These are phyloP conservation scores for Orthonyx spaldingii DNA, from an alignment of 2,113 vertebrate genomes.

Conservation along the genomic window DNA sequence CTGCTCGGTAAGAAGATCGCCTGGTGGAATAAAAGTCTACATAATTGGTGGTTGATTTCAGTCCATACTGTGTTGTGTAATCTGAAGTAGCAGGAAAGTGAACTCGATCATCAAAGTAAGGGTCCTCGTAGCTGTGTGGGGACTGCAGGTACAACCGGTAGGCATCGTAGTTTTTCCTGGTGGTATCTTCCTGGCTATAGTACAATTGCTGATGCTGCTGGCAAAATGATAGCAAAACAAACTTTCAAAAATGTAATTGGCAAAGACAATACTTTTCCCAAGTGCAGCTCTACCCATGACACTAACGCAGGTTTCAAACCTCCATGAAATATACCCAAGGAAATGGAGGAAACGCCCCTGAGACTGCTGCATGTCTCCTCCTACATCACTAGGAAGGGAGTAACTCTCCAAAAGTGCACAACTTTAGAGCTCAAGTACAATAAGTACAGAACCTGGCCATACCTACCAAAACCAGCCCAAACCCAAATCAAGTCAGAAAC, in stretches of 20 bases:
- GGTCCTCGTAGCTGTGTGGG: conserved; percentile 90
- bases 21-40: conserved; percentile 97
- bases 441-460: neutral
- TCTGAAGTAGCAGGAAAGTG: conserved; percentile 85
- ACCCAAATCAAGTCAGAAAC: neutral
- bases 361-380: neutral
- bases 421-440: neutral
- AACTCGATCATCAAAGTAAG: conserved; percentile 88
- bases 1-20: conserved; percentile 88
- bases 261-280: neutral
- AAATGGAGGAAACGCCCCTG: neutral
- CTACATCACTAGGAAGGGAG: neutral
- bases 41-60: conserved; percentile 92
- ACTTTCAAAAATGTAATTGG: neutral
- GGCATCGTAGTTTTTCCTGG: conserved; percentile 88
- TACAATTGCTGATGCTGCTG: conserved; percentile 86
- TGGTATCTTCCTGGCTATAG: conserved; percentile 82
- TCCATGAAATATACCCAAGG: neutral
- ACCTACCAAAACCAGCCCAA: neutral
- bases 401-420: neutral
- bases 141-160: conserved; percentile 92
- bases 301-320: neutral
- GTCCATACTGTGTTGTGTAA: conserved; percentile 85
- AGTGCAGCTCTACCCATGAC: neutral
- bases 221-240: conserved; percentile 13